Evolutionary conservation across 2,113 vertebrate species (phyloP), one percentile per base, ranked within the genome.

Genomic region (Hiodon tergisus): DNA sequence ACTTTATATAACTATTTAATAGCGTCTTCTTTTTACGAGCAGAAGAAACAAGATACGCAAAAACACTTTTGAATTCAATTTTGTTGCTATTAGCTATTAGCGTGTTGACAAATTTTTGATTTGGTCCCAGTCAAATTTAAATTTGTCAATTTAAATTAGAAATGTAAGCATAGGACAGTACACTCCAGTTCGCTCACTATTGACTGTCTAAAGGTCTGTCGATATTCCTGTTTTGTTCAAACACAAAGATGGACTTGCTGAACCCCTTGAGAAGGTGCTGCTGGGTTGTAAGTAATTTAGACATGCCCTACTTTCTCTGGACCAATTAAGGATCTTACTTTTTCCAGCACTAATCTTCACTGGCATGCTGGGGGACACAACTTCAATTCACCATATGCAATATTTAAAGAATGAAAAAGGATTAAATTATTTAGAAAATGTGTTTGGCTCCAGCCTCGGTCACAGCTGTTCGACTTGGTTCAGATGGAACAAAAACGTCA

Each of bases 401-500:
- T 69, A 69, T 75, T 75, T 75, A 75, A 16, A 69, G 74, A 75
- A 60, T 61, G 47, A 69, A 68, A 59, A 59, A 60, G 10, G 46
- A 67, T 48, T 75, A 6, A 75, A 75, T 75, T 75, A 75, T 75
- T 75, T 68, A 75, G 65, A 57, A 60, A 75, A 75, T 48, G 47
- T 58, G 55, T 75, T 54, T 59, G 10, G 55, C 47, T 68, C 13
- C 47, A 69, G 10, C 55, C 5, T 75, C 46, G 16, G 74, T 16
- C 57, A 16, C 31, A 57, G 14, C 57, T 69, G 65, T 17, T 69
- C n/a, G 51, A 60, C 59, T 59, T 69, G 54, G 69, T 75, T 60
- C 46, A 69, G 67, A 69, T 14, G 51, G 11, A 6, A 10, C 66
- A 57, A 17, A 50, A 46, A n/a, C 8, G 51, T 16, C 3, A 46